A percentile compares a stretch with the other conserved stretches of the same genome.
Evolutionary conservation across 2,888 invertebrate species (phyloP).

Genomic region (Dorcus hopei): DNA sequence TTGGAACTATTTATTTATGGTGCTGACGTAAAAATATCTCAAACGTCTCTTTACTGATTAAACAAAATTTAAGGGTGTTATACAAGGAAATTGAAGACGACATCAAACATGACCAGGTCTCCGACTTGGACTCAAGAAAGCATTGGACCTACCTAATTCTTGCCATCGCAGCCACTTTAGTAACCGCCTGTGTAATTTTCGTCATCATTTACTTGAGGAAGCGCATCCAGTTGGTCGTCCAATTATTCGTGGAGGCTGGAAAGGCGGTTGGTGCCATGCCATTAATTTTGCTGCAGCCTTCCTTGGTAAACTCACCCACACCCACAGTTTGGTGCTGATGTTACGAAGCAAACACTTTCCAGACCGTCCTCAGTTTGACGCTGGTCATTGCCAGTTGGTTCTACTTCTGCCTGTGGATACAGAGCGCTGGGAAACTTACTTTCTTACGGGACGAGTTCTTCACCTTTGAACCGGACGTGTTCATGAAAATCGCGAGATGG

Average conservation of each 20-base stretch:
- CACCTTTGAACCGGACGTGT: conserved; percentile 46
- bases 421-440: conserved; percentile 55
- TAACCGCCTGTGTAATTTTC: conserved; percentile 56
- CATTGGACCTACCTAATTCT: conserved; percentile 52
- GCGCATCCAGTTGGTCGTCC: conserved; percentile 59
- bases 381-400: conserved; percentile 32
- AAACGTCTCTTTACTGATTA: neutral
- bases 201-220: conserved; percentile 61
- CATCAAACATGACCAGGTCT: conserved; percentile 21
- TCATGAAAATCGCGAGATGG: conserved; percentile 51
- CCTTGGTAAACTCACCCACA: conserved; percentile 51
- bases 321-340: neutral
- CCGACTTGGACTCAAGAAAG: conserved; percentile 36
- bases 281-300: conserved; percentile 57
- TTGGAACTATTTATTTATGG: conserved; percentile 61
- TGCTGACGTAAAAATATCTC: conserved; percentile 35
- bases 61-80: conserved; percentile 42
- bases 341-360: neutral
- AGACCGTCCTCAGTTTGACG: neutral
- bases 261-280: conserved; percentile 64
- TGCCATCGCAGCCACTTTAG: conserved; percentile 59
- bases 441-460: conserved; percentile 28
- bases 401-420: conserved; percentile 60
- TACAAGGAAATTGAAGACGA: conserved; percentile 46
- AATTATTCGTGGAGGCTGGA: conserved; percentile 64